Base-by-base conservation (phyloP, 2,797 vertebrate species). In the Gobionotothen gibberifrons region DNA sequence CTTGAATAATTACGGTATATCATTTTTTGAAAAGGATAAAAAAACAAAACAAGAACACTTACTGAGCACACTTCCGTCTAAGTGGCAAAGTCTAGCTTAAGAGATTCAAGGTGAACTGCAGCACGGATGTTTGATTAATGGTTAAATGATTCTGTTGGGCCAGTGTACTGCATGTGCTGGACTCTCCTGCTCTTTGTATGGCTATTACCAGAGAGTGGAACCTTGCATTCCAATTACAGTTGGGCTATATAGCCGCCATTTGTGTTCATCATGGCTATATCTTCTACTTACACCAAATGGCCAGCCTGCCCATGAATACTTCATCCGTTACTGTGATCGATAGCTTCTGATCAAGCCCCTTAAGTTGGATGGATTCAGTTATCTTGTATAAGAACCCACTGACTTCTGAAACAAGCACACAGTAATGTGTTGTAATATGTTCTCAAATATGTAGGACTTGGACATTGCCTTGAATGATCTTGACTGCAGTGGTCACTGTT, bases 71-170 rank as follows among this genome's bases (percentile, higher is more conserved):
- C 87, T 79, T 79, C 67, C 29, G 1, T 51, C 62, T 79, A 85
- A 89, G 72, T 83, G 74, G 76, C 65, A 78, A 87, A 86, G 84
- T 83, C 72, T 74, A 81, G 65, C 72, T 59, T 22, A 46, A 49
- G 84, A 85, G 73, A 78, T 76, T 89, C 87, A 92, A 90, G 88
- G 90, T 90, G 84, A 90, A 85, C 59, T 70, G 9, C 72, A 39
- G 74, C 56, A 46, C 55, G 66, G 68, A 84, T 73, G 78, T 85
- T 87, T 91, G 91, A 92, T 92, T 93, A 89, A 92, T 89, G 74
- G 76, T 74, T 78, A 76, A 90, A 92, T 92, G 78, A 89, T 87
- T 82, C 75, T 76, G 76, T 79, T 65, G 86, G 85, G 83, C 69
- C 81, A 49, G 76, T 77, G 76, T 39, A 69, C 63, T 55, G 64